phyloP scores from a whole-genome alignment of 2,797 vertebrate genomes.

The Fringilla coelebs region DNA sequence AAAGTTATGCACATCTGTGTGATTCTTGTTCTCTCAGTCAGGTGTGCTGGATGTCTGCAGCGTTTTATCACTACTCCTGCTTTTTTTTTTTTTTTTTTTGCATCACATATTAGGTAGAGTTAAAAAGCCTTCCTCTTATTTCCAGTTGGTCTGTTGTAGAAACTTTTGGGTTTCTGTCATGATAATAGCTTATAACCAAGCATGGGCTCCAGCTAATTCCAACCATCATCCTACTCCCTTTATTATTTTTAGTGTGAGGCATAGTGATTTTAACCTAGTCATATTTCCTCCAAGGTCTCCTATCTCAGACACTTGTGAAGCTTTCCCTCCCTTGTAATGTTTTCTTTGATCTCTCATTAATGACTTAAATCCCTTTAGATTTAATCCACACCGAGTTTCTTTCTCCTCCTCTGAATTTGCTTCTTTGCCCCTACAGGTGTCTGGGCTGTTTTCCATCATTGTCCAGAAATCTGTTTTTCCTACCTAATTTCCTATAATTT shows the following conservation, averaged over 20 bases:
- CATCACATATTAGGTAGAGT: not conserved
- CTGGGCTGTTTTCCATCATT: slow-evolving; percentile 29
- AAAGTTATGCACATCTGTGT: accelerated
- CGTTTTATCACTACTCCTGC: not conserved
- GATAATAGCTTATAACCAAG: slow-evolving; percentile 1
- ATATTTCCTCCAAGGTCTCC: slow-evolving; percentile 77
- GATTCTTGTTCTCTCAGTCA: not conserved
- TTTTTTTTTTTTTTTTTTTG: not conserved
- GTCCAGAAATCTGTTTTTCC: slow-evolving; percentile 16
- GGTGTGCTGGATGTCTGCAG: not conserved
- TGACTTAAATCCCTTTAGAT: slow-evolving; percentile 65
- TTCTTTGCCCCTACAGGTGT: slow-evolving; percentile 24
- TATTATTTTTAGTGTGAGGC: slow-evolving; percentile 69
- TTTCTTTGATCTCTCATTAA: slow-evolving; percentile 77
- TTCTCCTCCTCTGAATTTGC: slow-evolving; percentile 58
- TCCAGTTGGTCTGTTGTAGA: not conserved
- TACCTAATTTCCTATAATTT: not conserved
- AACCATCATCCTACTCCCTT: slow-evolving; percentile 40
- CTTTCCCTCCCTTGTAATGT: slow-evolving; percentile 69
- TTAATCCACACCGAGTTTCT: slow-evolving; percentile 59
- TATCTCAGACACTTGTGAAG: slow-evolving; percentile 70
- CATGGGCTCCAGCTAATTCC: slow-evolving; percentile 47
- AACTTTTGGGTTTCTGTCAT: slow-evolving; percentile 52
- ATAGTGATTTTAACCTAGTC: slow-evolving; percentile 67
- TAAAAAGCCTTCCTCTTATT: not conserved